phyloP scores from a whole-genome alignment of 2,888 invertebrate genomes.

The Coenonympha glycerion region DNA sequence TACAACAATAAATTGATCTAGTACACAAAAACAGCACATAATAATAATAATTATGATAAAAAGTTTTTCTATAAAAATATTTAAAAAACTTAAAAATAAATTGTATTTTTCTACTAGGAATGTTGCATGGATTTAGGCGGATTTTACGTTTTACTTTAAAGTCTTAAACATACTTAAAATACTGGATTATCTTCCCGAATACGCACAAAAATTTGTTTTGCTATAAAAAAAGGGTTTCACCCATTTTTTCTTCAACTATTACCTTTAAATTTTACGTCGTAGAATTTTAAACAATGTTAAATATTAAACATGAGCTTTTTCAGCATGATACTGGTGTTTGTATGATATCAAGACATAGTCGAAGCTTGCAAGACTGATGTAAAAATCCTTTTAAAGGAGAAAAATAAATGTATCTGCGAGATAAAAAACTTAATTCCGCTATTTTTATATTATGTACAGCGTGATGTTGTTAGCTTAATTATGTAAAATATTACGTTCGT shows the following conservation, averaged over 20 bases:
- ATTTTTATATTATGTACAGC: conserved; percentile 50
- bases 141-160: not conserved
- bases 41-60: conserved; percentile 2
- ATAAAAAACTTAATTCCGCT: conserved; percentile 50
- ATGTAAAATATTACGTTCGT: not conserved
- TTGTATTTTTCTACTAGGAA: conserved; percentile 33
- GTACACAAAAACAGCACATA: conserved; percentile 26
- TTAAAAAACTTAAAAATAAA: conserved; percentile 19
- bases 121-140: conserved; percentile 18
- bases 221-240: not conserved
- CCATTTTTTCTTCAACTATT: not conserved
- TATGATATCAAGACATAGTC: conserved; percentile 32
- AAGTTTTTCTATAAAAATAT: conserved; percentile 18
- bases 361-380: conserved; percentile 70
- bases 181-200: not conserved
- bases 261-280: not conserved
- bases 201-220: not conserved
- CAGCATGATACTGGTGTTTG: conserved; percentile 16
- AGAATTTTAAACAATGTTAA: conserved; percentile 4
- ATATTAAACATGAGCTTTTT: conserved; percentile 22
- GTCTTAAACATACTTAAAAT: not conserved
- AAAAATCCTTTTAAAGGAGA: conserved; percentile 64
- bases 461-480: conserved; percentile 33
- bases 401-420: conserved; percentile 40
- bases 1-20: conserved; percentile 20